Conservation (phyloP, 30 jellyfish, hydroid and myxozoan genomes). For the Mastigias papua region DNA sequence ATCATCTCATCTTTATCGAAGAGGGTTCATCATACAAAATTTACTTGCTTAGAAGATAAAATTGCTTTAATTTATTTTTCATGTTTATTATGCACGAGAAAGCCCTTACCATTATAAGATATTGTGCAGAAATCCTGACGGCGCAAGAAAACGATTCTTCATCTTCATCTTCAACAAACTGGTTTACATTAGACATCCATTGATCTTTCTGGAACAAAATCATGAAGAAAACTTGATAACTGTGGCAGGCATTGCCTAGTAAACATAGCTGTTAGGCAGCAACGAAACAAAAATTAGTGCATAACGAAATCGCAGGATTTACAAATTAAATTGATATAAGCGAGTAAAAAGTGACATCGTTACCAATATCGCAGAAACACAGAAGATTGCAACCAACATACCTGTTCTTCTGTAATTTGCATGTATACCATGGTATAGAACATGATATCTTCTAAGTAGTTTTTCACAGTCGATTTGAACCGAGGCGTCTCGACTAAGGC, state of each 20-base stretch:
- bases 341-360: too few relatives aligned
- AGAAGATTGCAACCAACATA: too few relatives aligned
- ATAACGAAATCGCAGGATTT: too few relatives aligned
- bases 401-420: conserved; percentile 98
- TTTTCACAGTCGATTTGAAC: conserved; percentile 76
- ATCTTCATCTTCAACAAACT: conserved; percentile 98
- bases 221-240: background rate
- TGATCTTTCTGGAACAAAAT: conserved; percentile 50
- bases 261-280: too few relatives aligned
- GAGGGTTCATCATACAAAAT: too few relatives aligned
- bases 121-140: conserved; percentile 94
- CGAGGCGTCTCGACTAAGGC: conserved; percentile 89
- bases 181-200: conserved; percentile 85
- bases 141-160: conserved; percentile 96
- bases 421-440: conserved; percentile 84
- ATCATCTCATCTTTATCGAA: too few relatives aligned
- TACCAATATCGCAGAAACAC: too few relatives aligned
- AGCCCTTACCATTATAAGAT: conserved; percentile 75
- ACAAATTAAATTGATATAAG: too few relatives aligned
- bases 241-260: background rate
- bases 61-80: too few relatives aligned
- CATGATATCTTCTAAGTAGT: conserved; percentile 84
- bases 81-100: background rate
- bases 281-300: too few relatives aligned
- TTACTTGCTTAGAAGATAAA: too few relatives aligned